These are phyloP conservation scores for Thryonomys swinderianus DNA, from an alignment of 2,113 vertebrate genomes.

Conservation along the genomic window DNA sequence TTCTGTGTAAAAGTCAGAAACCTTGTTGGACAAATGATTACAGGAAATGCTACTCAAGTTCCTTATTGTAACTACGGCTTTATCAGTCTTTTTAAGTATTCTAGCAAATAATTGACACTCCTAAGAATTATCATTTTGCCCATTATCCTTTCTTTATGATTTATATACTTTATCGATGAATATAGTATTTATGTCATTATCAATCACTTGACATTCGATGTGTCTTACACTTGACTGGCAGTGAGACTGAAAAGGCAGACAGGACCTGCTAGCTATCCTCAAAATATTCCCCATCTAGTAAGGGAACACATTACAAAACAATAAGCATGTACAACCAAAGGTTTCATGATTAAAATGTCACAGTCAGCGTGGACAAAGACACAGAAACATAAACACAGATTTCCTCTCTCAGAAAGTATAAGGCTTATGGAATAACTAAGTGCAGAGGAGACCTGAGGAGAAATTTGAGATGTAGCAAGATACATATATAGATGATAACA, in stretches of 20 bases:
- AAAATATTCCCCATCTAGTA: neutral
- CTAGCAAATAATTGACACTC: neutral
- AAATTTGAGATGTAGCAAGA: neutral
- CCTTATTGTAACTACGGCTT: neutral
- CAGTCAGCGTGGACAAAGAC: neutral
- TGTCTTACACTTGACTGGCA: neutral
- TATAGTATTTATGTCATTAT: neutral
- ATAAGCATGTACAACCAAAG: neutral
- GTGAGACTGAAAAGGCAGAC: neutral
- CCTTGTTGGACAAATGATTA: neutral
- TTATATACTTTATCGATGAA: neutral
- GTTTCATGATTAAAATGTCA: neutral
- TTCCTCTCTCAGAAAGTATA: neutral
- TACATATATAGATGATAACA: neutral
- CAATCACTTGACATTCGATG: neutral
- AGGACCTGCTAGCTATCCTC: neutral
- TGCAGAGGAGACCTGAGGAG: neutral
- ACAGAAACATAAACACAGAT: neutral
- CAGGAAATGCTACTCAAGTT: neutral
- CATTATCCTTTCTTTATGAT: neutral
- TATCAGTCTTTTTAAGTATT: neutral
- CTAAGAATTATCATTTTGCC: neutral
- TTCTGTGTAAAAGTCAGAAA: neutral
- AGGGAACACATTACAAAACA: neutral
- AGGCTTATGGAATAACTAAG: neutral